Percentiles rank a stretch among this genome's conserved stretches.
phyloP scores from a whole-genome alignment of 2,113 vertebrate species.

The Megaceryle maxima region DNA sequence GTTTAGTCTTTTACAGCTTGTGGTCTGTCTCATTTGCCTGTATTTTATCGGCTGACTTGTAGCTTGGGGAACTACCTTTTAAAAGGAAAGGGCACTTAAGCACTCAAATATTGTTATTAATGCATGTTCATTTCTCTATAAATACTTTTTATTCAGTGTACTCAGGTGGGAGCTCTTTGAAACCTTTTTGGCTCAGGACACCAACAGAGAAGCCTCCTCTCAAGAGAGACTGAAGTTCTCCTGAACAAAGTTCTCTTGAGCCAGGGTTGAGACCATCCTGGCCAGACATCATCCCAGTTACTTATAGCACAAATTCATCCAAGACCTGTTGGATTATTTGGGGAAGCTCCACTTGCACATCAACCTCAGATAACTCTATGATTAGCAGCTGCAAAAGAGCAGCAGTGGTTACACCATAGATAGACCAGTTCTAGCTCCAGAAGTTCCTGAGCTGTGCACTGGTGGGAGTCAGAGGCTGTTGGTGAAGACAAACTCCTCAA shows the following conservation, averaged over 20 bases:
- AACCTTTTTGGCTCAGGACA: not conserved
- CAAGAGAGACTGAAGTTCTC: not conserved
- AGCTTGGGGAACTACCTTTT: not conserved
- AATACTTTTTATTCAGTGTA: not conserved
- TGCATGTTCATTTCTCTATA: not conserved
- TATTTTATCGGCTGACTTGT: not conserved
- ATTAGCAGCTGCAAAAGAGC: not conserved
- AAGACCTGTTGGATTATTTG: not conserved
- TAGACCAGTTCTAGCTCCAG: not conserved
- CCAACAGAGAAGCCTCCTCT: not conserved
- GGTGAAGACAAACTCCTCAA: not conserved
- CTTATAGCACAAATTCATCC: not conserved
- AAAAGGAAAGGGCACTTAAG: not conserved
- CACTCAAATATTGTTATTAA: no score
- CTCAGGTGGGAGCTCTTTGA: not conserved
- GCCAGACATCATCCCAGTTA: not conserved
- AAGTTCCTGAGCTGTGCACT: not conserved
- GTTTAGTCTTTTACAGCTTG: not conserved
- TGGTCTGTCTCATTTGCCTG: not conserved
- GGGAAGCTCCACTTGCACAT: not conserved
- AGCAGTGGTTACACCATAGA: not conserved
- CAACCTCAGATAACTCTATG: accelerated
- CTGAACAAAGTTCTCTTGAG: not conserved
- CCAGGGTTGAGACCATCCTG: not conserved
- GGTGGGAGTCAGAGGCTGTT: not conserved